Conservation (phyloP, 2,113 vertebrate genomes). For the Tamias sibiricus region DNA sequence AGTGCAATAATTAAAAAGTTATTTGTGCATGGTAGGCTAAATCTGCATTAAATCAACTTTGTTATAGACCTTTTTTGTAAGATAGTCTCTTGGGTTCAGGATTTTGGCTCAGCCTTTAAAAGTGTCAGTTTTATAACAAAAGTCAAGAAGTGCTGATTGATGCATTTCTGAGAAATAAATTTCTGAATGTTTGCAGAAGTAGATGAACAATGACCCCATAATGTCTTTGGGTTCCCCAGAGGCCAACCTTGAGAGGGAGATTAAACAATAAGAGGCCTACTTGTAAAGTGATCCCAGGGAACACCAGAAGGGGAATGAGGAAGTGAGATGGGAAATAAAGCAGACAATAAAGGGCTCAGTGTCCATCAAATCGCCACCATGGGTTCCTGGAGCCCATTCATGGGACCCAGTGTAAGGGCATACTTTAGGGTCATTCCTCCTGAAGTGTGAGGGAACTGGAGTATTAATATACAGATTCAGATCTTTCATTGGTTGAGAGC, state of each 20-base stretch:
- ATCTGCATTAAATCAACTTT: not conserved
- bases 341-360: not conserved
- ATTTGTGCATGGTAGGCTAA: not conserved
- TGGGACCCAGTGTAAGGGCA: not conserved
- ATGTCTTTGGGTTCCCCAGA: not conserved
- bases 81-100: not conserved
- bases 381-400: not conserved
- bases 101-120: not conserved
- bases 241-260: not conserved
- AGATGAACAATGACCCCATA: not conserved
- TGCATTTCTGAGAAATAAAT: not conserved
- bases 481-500: not conserved
- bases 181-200: not conserved
- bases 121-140: not conserved
- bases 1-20: not conserved
- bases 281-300: not conserved
- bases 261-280: not conserved
- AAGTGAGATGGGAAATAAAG: not conserved
- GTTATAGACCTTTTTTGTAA: not conserved
- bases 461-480: not conserved
- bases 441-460: rapidly evolving
- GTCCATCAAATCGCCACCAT: not conserved
- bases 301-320: not conserved
- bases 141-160: not conserved
- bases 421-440: not conserved